A percentile compares a stretch with the other conserved stretches of the same genome.
Conservation (phyloP, 2,888 invertebrate species). For the Malacosoma neustria region DNA sequence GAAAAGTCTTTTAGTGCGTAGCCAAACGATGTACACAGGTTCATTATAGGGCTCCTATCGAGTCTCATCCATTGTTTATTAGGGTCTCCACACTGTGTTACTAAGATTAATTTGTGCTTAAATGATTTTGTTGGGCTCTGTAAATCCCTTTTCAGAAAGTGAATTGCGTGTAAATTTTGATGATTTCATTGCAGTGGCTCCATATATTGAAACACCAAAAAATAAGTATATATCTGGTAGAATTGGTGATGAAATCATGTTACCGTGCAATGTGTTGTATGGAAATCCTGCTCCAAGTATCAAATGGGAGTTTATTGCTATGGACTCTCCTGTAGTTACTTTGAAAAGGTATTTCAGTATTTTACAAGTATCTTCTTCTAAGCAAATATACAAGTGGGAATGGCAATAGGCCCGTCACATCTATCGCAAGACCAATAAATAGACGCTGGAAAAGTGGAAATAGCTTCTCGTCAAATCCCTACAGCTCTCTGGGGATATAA, state of each 20-base stretch:
- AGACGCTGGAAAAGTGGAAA: background rate
- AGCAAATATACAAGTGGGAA: background rate
- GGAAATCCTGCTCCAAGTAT: conserved; percentile 42
- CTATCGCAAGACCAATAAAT: too few relatives aligned
- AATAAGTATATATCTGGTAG: conserved; percentile 15
- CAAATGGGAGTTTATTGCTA: conserved; percentile 39
- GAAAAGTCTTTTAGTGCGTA: too few relatives aligned
- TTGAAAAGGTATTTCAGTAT: conserved; percentile 23
- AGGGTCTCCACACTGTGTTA: too few relatives aligned
- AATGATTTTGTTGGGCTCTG: too few relatives aligned
- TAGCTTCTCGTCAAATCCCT: background rate
- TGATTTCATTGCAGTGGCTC: conserved; percentile 35
- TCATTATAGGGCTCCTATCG: too few relatives aligned
- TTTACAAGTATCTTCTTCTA: background rate
- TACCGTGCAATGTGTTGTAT: conserved; percentile 32
- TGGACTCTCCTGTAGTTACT: conserved; percentile 19
- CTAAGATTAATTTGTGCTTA: too few relatives aligned
- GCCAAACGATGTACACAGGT: too few relatives aligned
- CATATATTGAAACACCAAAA: conserved; percentile 37
- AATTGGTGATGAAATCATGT: conserved; percentile 20
- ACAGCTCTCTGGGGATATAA: background rate
- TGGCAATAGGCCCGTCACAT: background rate
- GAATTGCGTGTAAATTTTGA: too few relatives aligned
- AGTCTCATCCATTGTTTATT: too few relatives aligned
- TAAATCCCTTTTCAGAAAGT: too few relatives aligned